These are phyloP conservation scores for Microcebus ravelobensis DNA, from an alignment of 2,113 vertebrate genomes.

Conservation along the genomic window DNA sequence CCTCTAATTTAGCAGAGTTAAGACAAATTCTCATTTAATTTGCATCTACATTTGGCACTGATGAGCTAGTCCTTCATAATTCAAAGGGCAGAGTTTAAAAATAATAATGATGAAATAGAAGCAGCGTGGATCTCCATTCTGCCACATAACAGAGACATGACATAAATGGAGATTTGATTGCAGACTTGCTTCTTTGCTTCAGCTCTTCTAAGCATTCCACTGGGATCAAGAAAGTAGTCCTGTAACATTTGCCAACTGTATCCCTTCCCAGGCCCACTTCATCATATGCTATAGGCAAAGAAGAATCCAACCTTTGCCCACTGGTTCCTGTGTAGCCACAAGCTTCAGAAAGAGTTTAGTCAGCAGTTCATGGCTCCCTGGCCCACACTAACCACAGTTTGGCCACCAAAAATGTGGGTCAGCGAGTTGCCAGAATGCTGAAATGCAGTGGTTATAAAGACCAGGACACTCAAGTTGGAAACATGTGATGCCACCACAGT, in stretches of 20 bases:
- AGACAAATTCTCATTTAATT: background rate
- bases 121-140: background rate
- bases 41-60: background rate
- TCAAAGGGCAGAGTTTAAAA: slow-evolving; percentile 41
- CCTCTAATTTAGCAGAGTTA: background rate
- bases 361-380: slow-evolving; percentile 62
- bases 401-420: slow-evolving; percentile 66
- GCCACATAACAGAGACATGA: background rate
- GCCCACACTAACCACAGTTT: slow-evolving; percentile 35
- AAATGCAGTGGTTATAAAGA: slow-evolving; percentile 22
- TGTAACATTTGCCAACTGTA: background rate
- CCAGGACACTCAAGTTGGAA: background rate
- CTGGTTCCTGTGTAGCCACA: slow-evolving; percentile 32
- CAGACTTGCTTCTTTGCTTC: background rate
- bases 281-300: background rate
- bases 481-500: background rate
- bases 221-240: background rate
- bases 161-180: background rate
- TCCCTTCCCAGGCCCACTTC: background rate
- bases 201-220: background rate
- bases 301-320: background rate
- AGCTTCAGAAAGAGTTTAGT: slow-evolving; percentile 49
- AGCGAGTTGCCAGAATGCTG: slow-evolving; percentile 52
- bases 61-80: slow-evolving; percentile 1
- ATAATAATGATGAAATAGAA: background rate